Evolutionary conservation across 2,113 vertebrate genomes (phyloP).

Genomic region (Ellobius talpinus): DNA sequence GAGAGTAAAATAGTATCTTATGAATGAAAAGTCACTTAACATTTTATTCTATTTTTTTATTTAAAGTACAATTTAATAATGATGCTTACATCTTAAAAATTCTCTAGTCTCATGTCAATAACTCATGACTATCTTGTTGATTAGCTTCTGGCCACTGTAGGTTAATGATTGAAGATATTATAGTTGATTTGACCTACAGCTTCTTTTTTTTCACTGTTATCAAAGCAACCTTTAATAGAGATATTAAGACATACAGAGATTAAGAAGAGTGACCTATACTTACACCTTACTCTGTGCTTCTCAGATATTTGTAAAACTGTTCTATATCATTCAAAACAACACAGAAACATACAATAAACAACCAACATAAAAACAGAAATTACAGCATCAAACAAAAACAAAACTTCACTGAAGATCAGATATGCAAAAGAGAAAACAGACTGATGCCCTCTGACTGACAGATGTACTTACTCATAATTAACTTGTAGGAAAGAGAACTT

Average conservation of each 20-base stretch:
- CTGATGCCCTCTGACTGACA: background rate
- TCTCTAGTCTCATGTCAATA: slow-evolving; percentile 23
- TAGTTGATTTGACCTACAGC: background rate
- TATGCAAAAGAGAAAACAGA: background rate
- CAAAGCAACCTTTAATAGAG: background rate
- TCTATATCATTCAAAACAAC: background rate
- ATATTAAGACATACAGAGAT: no score
- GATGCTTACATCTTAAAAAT: slow-evolving; percentile 36
- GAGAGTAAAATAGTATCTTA: slow-evolving; percentile 40
- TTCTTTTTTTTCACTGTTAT: no score
- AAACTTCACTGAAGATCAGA: background rate
- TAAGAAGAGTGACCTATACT: background rate
- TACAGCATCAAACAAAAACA: background rate
- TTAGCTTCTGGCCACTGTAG: slow-evolving; percentile 23
- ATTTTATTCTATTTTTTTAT: slow-evolving; percentile 25
- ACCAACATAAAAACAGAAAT: background rate
- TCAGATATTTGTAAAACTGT: background rate
- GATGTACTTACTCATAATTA: background rate
- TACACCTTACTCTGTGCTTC: background rate
- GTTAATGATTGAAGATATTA: background rate
- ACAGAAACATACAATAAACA: background rate
- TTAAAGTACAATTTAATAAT: slow-evolving; percentile 50
- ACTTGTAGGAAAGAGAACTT: background rate
- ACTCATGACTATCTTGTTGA: background rate
- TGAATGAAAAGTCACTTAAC: slow-evolving; percentile 27